Percentiles rank a stretch among this genome's conserved stretches.
phyloP scores from a whole-genome alignment of 2,888 invertebrate species.

The Flexamia atlantica region DNA sequence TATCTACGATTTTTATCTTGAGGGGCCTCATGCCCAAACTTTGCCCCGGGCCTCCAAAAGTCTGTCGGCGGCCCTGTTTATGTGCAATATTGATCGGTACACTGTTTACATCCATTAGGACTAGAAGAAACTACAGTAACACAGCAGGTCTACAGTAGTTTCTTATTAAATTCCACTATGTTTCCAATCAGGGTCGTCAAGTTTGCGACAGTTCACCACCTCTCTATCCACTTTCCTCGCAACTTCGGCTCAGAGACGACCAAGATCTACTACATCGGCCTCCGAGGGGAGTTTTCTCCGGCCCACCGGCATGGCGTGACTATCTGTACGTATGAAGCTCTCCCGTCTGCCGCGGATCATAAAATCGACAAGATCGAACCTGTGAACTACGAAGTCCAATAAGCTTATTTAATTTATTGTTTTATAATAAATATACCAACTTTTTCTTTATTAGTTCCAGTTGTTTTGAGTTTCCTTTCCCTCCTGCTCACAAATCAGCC shows the following conservation, averaged over 20 bases:
- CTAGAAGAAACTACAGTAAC: too few relatives aligned
- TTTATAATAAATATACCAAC: background rate
- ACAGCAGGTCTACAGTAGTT: too few relatives aligned
- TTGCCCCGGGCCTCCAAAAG: too few relatives aligned
- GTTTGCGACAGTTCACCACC: constrained; percentile 93
- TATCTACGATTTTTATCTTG: too few relatives aligned
- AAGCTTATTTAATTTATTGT: constrained; percentile 66
- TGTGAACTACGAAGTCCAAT: constrained; percentile 79
- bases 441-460: background rate
- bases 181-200: constrained; percentile 86
- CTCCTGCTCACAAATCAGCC: too few relatives aligned
- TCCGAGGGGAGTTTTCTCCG: constrained; percentile 94
- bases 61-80: too few relatives aligned
- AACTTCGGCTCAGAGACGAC: constrained; percentile 94
- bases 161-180: too few relatives aligned
- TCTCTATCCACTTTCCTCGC: constrained; percentile 93
- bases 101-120: too few relatives aligned
- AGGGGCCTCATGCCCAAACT: too few relatives aligned
- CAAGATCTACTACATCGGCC: constrained; percentile 94
- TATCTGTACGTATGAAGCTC: constrained; percentile 93
- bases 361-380: constrained; percentile 82
- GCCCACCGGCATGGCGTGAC: constrained; percentile 93
- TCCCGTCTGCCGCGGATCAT: constrained; percentile 92
- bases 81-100: too few relatives aligned
- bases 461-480: too few relatives aligned